Percentiles rank a stretch among this genome's conserved stretches.
phyloP scores from a whole-genome alignment of 2,797 vertebrate genomes.

The Saxicola maurus region DNA sequence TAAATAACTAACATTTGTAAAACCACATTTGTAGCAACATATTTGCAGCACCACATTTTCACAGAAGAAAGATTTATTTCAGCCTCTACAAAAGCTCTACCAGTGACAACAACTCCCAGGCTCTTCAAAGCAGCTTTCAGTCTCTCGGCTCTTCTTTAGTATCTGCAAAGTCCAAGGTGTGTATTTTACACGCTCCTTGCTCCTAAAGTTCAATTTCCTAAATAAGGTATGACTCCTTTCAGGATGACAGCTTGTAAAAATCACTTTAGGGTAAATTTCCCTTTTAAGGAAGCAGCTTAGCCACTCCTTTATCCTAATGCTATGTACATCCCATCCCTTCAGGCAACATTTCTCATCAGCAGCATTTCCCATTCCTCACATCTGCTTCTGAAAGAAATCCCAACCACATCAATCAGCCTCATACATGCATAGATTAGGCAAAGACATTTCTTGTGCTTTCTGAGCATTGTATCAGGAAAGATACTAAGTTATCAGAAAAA shows the following conservation, averaged over 20 bases:
- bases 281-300: slow-evolving; percentile 44
- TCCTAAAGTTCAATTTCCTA: slow-evolving; percentile 29
- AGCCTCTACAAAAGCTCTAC: background rate
- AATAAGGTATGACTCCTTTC: slow-evolving; percentile 39
- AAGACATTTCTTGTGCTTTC: slow-evolving; percentile 18
- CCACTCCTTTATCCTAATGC: slow-evolving; percentile 41
- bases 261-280: slow-evolving; percentile 38
- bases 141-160: background rate
- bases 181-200: background rate
- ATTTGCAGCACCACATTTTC: background rate
- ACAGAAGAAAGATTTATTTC: background rate
- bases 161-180: background rate
- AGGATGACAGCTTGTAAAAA: slow-evolving; percentile 42
- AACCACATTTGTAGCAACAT: background rate
- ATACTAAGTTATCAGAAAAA: slow-evolving; percentile 8
- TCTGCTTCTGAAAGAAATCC: slow-evolving; percentile 33
- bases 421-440: slow-evolving; percentile 6
- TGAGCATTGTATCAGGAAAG: background rate
- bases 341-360: slow-evolving; percentile 31
- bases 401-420: slow-evolving; percentile 26
- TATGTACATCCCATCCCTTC: slow-evolving; percentile 24
- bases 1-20: background rate
- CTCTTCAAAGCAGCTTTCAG: background rate
- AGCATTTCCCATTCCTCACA: slow-evolving; percentile 29
- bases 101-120: background rate